A percentile compares a stretch with the other conserved stretches of the same genome.
These are phyloP conservation scores for Cossypha dichroa DNA, from an alignment of 2,797 vertebrate species.

Conservation along the genomic window DNA sequence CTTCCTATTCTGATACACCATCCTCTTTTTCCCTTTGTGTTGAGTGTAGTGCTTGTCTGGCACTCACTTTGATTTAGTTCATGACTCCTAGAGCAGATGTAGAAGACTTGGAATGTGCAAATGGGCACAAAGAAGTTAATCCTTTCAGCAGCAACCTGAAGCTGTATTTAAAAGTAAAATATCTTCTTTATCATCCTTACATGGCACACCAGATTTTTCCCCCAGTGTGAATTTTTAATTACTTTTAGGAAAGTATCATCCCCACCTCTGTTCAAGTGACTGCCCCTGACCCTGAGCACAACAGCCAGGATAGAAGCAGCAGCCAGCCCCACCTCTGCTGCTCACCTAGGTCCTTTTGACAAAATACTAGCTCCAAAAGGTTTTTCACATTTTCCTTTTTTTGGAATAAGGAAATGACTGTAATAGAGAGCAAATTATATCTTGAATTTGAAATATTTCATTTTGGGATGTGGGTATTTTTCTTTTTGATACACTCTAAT, in stretches of 20 bases:
- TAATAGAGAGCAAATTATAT: background rate
- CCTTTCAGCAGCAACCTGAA: background rate
- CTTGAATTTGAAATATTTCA: background rate
- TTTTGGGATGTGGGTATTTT: background rate
- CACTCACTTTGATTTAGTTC: background rate
- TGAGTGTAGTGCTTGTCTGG: background rate
- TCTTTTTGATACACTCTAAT: background rate
- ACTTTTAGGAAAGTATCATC: background rate
- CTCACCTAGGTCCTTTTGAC: background rate
- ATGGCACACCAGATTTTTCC: background rate
- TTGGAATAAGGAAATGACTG: background rate
- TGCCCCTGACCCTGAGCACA: background rate
- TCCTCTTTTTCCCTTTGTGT: background rate
- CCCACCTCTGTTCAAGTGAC: background rate
- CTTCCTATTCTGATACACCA: background rate
- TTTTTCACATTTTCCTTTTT: background rate
- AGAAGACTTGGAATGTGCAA: background rate
- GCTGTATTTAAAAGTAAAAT: background rate
- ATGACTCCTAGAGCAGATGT: background rate
- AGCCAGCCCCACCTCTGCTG: background rate
- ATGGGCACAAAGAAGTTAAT: background rate
- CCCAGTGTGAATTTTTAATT: background rate
- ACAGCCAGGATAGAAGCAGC: background rate
- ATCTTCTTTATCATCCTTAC: background rate
- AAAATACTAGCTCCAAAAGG: fast-evolving